phyloP scores from a whole-genome alignment of 2,113 vertebrate genomes.

The Perognathus longimembris region DNA sequence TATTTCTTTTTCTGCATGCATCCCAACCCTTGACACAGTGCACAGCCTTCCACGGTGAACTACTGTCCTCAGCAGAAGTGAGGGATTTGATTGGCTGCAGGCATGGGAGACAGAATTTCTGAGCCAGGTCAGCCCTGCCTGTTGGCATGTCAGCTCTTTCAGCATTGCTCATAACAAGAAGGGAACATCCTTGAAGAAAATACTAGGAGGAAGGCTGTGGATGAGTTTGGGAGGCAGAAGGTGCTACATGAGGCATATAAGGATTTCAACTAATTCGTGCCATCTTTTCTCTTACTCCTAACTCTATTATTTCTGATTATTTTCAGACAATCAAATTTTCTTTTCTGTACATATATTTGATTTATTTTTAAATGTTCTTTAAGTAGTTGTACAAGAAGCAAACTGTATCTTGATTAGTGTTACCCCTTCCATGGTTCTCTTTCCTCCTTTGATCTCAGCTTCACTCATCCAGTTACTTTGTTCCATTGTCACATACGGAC shows the following conservation, averaged over 20 bases:
- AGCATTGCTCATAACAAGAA: background rate
- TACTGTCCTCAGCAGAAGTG: slow-evolving; percentile 7
- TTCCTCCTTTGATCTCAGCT: too few species aligned
- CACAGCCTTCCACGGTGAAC: background rate
- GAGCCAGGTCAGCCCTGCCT: background rate
- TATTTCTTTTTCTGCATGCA: slow-evolving; percentile 54
- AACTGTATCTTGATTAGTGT: too few species aligned
- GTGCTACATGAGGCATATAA: background rate
- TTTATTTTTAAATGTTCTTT: background rate
- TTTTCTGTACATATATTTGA: too few species aligned
- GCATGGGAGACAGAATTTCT: background rate
- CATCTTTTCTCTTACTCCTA: background rate
- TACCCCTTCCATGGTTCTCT: too few species aligned
- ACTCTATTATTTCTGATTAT: background rate
- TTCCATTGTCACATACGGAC: too few species aligned
- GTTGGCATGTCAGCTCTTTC: background rate
- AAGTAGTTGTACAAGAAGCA: too few species aligned
- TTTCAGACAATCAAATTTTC: background rate
- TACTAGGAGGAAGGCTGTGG: background rate
- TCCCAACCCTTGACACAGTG: slow-evolving; percentile 11
- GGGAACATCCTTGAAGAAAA: background rate
- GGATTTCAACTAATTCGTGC: background rate
- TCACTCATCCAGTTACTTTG: too few species aligned
- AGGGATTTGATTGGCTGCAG: background rate
- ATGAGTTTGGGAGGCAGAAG: background rate